A percentile compares a stretch with the other conserved stretches of the same genome.
Conservation (phyloP, 2,888 invertebrate species). For the Drosophila mimica region DNA sequence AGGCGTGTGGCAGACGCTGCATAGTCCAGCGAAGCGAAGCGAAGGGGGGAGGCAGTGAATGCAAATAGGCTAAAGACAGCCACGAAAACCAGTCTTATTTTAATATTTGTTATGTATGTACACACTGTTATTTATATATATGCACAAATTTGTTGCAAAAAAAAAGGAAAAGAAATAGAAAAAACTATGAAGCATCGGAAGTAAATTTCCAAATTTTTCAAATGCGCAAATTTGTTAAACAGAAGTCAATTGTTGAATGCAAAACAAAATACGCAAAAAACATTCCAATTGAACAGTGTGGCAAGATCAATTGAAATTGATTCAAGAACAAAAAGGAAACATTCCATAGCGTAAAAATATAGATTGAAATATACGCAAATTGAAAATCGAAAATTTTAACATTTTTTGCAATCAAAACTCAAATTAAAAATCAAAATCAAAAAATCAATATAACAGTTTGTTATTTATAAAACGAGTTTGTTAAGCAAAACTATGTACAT, state of each 20-base stretch:
- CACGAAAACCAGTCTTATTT: constrained; percentile 42
- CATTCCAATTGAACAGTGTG: constrained; percentile 42
- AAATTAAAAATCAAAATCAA: no score
- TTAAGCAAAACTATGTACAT: not conserved
- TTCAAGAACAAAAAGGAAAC: not conserved
- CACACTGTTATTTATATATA: constrained; percentile 5
- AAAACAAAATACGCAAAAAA: constrained; percentile 34
- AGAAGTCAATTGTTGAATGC: constrained; percentile 35
- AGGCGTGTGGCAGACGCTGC: constrained; percentile 33
- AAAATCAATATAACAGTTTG: not conserved
- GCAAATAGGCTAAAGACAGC: not conserved
- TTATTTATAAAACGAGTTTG: not conserved
- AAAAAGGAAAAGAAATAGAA: not conserved
- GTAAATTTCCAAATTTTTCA: not conserved
- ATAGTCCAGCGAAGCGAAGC: not conserved
- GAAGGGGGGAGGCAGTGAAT: not conserved
- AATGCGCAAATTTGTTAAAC: constrained; percentile 23
- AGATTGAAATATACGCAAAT: not conserved
- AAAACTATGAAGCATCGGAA: not conserved
- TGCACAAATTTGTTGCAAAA: not conserved
- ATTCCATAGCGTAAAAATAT: not conserved
- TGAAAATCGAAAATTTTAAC: not conserved
- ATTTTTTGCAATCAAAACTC: no score
- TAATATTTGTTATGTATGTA: constrained; percentile 38
- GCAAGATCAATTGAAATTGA: constrained; percentile 19